Conservation (phyloP, 2,113 vertebrate genomes). For the Clarias macrocephalus region DNA sequence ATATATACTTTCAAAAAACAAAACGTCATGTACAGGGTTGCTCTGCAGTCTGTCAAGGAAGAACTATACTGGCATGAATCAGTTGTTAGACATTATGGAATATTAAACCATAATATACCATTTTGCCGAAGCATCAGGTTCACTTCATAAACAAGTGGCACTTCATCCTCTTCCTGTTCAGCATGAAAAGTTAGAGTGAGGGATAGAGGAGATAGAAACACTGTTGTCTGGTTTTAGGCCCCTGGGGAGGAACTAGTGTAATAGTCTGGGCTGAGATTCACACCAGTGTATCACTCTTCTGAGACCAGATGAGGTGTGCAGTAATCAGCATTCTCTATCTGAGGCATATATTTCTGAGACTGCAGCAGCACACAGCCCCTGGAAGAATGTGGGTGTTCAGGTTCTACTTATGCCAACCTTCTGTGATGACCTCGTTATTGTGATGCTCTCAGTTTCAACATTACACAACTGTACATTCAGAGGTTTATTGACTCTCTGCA, state of each 20-base stretch:
- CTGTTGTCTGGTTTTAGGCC: neutral
- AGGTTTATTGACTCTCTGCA: slow-evolving; percentile 2
- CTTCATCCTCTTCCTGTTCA: neutral
- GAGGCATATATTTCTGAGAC: neutral
- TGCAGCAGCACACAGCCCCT: neutral
- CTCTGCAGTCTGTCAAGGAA: neutral
- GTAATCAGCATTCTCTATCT: neutral
- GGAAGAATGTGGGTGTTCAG: neutral
- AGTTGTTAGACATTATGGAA: neutral
- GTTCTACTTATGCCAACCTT: neutral
- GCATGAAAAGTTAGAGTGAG: neutral
- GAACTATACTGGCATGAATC: neutral
- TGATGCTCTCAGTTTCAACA: neutral
- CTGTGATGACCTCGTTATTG: neutral
- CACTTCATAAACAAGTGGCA: neutral
- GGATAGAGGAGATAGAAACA: neutral
- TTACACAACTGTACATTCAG: slow-evolving; percentile 2
- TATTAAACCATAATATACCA: neutral
- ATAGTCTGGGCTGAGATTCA: slow-evolving; percentile 5
- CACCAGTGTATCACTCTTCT: neutral
- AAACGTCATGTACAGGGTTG: neutral
- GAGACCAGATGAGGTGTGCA: neutral
- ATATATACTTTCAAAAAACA: too few species aligned
- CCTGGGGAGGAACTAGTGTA: neutral
- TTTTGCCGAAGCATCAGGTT: neutral